Conservation (phyloP, 2,797 vertebrate genomes). For the Loriculus beryllinus region DNA sequence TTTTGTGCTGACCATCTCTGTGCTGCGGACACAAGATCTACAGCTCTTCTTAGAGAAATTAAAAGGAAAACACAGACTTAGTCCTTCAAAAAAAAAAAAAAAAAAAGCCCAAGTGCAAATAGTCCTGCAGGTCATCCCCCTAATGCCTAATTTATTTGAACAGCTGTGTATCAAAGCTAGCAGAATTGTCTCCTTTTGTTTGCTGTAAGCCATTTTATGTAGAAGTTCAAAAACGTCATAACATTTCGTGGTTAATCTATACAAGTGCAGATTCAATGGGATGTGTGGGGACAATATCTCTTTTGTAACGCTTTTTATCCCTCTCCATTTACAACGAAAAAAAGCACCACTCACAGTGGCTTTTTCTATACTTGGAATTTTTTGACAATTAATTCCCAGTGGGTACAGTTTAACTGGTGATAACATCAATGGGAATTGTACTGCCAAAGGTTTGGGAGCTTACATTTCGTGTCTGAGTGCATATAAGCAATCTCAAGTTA, state of each 20-base stretch:
- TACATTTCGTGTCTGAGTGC: not conserved
- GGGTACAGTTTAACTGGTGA: not conserved
- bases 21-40: not conserved
- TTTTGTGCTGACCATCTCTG: not conserved
- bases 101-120: slow-evolving; percentile 44
- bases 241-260: slow-evolving; percentile 47
- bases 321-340: not conserved
- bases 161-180: slow-evolving; percentile 52
- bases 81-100: slow-evolving; percentile 58
- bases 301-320: not conserved
- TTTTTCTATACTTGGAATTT: not conserved
- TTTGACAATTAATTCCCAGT: not conserved
- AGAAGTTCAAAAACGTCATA: slow-evolving; percentile 39
- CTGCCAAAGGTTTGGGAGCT: not conserved
- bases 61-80: slow-evolving; percentile 31
- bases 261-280: not conserved
- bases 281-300: not conserved
- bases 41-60: slow-evolving; percentile 6
- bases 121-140: slow-evolving; percentile 40
- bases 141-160: slow-evolving; percentile 69
- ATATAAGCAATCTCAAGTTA: not conserved
- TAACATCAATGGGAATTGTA: not conserved
- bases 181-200: slow-evolving; percentile 18
- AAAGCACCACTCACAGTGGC: not conserved
- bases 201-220: slow-evolving; percentile 27